phyloP scores from a whole-genome alignment of 2,888 invertebrate genomes.

The Tetranychus truncatus region DNA sequence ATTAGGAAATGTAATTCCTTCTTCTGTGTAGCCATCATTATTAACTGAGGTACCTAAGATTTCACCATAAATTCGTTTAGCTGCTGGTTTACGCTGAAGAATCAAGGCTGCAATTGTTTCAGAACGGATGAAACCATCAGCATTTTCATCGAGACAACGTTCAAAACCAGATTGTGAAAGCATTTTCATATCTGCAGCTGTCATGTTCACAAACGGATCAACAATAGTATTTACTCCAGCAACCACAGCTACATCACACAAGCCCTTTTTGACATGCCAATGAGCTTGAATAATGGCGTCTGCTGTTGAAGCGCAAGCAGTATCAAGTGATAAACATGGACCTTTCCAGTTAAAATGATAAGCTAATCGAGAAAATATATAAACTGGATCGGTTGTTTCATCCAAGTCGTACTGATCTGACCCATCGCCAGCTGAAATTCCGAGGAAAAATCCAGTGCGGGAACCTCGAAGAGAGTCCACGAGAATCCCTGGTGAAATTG shows the following conservation, averaged over 20 bases:
- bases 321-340: slow-evolving; percentile 5
- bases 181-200: not conserved
- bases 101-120: slow-evolving; percentile 53
- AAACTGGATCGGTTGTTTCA: not conserved
- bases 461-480: not conserved
- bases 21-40: slow-evolving; percentile 75
- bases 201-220: not conserved
- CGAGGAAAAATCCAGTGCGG: slow-evolving; percentile 5
- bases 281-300: not conserved
- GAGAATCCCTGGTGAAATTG: not conserved
- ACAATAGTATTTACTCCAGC: slow-evolving; percentile 35
- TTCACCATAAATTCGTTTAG: slow-evolving; percentile 64
- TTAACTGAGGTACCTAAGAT: slow-evolving; percentile 73
- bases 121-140: slow-evolving; percentile 38
- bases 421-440: not conserved
- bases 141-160: slow-evolving; percentile 2
- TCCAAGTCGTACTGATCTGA: not conserved
- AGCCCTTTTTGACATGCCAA: slow-evolving; percentile 40
- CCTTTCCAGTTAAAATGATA: slow-evolving; percentile 6
- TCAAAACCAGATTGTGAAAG: not conserved
- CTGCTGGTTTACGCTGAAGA: slow-evolving; percentile 50
- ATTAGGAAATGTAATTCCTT: slow-evolving; percentile 66
- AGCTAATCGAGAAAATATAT: not conserved
- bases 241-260: slow-evolving; percentile 40
- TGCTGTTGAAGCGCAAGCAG: slow-evolving; percentile 7